Base-by-base conservation (phyloP, 2,113 vertebrate genomes). In the Hydrolagus affinis region DNA sequence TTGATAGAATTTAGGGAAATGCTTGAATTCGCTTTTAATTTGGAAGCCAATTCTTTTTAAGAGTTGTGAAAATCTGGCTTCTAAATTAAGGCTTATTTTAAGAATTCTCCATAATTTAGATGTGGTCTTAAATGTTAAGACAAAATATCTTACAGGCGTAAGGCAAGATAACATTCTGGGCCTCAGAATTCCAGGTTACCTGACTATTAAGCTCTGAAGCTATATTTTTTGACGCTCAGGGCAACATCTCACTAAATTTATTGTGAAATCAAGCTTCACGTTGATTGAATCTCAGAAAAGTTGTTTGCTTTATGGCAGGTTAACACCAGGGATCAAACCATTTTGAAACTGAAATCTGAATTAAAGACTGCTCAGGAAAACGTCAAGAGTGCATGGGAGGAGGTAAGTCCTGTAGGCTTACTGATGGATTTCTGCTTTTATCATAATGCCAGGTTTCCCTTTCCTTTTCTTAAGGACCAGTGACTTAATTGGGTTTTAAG, bases 271-370 rank as follows among this genome's bases (percentile, higher is more conserved):
- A 75, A 72, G 32, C 4, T 56, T 21, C 8, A 56, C 17, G 56
- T 64, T 83, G 25, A 68, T 66, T 83, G 8, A 66, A 83, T 17
- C 14, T 30, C 25, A 30, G 25, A 10, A 59, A 66, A 83, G 19
- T 66, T 83, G 7, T 68, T 83, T 66, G n/a, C 62, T 68, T 8
- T 68, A 32, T 32, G n/a, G 11, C 88, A 92, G 91, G 89, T 91
- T 71, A 87, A 88, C 87, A 88, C 85, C 86, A 88, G 89, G 86
- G 88, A 88, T 83, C 89, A 92, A 85, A 85, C 87, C 73, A 86
- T 92, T 66, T 86, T 91, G 85, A 91, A 87, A 23, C 88, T 92
- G 86, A 89, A 88, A 85, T 85, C 87, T 86, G 88, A 92, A 44
- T 89, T 91, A 85, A 88, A 86, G 59, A 64, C 88, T 66, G 28